phyloP scores from a whole-genome alignment of 1,140 invertebrate genomes.

The Atopsyche davidsoni region DNA sequence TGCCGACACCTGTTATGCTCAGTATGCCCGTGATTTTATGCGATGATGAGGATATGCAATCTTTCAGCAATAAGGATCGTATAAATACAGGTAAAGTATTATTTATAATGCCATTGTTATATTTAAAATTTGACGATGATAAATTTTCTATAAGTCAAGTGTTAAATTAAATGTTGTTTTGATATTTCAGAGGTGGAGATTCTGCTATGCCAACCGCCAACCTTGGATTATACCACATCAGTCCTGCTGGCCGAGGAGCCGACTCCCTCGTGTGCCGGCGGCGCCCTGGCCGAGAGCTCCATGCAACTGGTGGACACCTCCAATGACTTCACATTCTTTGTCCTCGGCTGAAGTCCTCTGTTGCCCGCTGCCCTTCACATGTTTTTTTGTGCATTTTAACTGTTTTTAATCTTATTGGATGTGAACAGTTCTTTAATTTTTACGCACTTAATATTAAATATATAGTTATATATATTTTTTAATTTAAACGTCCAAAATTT shows the following conservation, averaged over 20 bases:
- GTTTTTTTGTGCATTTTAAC: background rate
- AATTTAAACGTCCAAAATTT: too few species aligned
- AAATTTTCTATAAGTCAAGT: background rate
- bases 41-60: slow-evolving; percentile 2
- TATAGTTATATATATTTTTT: too few species aligned
- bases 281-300: slow-evolving; percentile 10
- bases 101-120: background rate
- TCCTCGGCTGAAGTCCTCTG: slow-evolving; percentile 2
- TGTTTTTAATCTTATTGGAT: background rate
- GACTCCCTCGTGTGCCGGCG: slow-evolving; percentile 6
- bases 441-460: background rate
- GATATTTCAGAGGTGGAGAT: slow-evolving; percentile 13
- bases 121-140: background rate
- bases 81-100: slow-evolving; percentile 2
- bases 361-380: too few species aligned
- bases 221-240: background rate
- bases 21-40: slow-evolving; percentile 17
- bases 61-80: background rate
- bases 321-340: slow-evolving; percentile 15
- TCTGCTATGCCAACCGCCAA: background rate
- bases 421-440: background rate
- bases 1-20: too few species aligned
- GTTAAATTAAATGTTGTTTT: background rate
- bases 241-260: slow-evolving; percentile 4
- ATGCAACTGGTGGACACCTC: slow-evolving; percentile 17